Evolutionary conservation across 2,113 vertebrate species (phyloP), one percentile per base, ranked within the genome.

Genomic region (Amblyornis subalaris): DNA sequence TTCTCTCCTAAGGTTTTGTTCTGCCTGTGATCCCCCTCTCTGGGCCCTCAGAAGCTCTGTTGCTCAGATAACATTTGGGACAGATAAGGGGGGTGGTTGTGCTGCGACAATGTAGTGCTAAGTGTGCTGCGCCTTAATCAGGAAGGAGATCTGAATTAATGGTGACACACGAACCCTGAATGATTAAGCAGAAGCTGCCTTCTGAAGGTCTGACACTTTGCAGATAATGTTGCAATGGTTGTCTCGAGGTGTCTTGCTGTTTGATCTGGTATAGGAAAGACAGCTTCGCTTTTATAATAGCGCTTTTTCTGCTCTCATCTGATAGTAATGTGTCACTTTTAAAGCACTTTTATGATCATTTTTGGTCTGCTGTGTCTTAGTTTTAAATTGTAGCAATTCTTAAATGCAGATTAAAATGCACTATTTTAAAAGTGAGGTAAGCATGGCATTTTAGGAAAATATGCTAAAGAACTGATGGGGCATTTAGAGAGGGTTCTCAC

Each of bases 71-170:
- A 71, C 28, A 10, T 78, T 84, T 73, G 50, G 66, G 45, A 60
- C 60, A 69, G 45, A 45, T 28, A 9, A 64, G 47, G 62, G 0
- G 0, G 51, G 66, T 24, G 45, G 23, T 33, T 91, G 38, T 61
- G 74, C 71, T 73, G 45, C 76, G 58, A 61, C 53, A 60, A 1
- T 18, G 54, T 23, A 16, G 40, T 35, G 74, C 66, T 55, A 53
- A 87, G 45, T 45, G 45, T 60, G 53, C 54, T 84, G 76, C 31
- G 60, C 78, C 62, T 65, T 91, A 79, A 88, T 82, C 74, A 70
- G 75, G 50, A 91, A 25, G 36, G 78, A 72, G 74, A 70, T 85
- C 78, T 93, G 85, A 94, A 89, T 94, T 88, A 72, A 61, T 42
- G 67, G 62, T 94, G 89, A 89, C 77, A 89, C 58, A 15, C 1